These are phyloP conservation scores for Epinotia ramella DNA, from an alignment of 2,888 invertebrate species.

Conservation along the genomic window DNA sequence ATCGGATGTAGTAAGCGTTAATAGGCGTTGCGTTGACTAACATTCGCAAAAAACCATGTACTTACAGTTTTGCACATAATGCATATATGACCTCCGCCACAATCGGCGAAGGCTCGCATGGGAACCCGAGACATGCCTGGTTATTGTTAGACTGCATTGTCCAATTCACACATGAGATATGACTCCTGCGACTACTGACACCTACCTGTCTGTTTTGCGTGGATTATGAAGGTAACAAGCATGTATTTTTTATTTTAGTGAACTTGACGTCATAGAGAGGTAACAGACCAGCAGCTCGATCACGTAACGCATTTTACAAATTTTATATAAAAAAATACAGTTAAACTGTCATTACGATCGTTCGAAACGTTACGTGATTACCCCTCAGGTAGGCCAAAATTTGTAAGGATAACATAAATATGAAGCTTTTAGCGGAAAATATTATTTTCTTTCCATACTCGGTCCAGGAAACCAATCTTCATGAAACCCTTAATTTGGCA, in stretches of 20 bases:
- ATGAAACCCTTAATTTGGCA: no score
- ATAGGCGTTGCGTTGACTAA: slow-evolving; percentile 36
- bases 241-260: no score
- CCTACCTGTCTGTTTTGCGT: slow-evolving; percentile 4
- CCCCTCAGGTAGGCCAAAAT: not conserved
- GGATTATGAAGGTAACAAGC: not conserved
- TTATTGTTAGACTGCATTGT: slow-evolving; percentile 44
- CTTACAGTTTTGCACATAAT: slow-evolving; percentile 26
- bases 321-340: no score
- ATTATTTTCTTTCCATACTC: no score
- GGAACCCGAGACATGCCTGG: slow-evolving; percentile 40
- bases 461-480: no score
- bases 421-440: no score
- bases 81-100: slow-evolving; percentile 27
- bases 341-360: no score
- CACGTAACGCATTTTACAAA: no score
- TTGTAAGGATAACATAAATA: no score
- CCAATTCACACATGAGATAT: slow-evolving; percentile 24
- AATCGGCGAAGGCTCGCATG: slow-evolving; percentile 41
- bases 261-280: not conserved
- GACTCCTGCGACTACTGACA: slow-evolving; percentile 27
- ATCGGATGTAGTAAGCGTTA: slow-evolving; percentile 28
- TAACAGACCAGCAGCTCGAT: not conserved
- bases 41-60: slow-evolving; percentile 29
- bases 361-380: no score